A percentile compares a stretch with the other conserved stretches of the same genome.
Conservation (phyloP, 2,797 vertebrate genomes). For the Poecilia gillii region DNA sequence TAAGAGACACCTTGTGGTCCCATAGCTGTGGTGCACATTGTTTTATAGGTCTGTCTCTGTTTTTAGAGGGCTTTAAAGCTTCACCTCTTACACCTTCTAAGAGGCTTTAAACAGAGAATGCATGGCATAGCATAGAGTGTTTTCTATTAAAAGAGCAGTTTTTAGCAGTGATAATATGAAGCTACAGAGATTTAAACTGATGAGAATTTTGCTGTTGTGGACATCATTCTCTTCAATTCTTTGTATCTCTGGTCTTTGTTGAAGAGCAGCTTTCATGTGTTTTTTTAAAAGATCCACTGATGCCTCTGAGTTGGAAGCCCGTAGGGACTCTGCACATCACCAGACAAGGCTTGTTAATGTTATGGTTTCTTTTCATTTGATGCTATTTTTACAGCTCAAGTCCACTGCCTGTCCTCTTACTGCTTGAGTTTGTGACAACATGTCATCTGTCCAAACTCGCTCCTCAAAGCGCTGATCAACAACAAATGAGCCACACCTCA, state of each 20-base stretch:
- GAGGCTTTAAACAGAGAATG: not conserved
- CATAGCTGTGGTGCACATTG: conserved; percentile 43
- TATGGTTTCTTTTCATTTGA: conserved; percentile 66
- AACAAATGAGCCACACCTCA: conserved; percentile 43
- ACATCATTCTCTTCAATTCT: conserved; percentile 16
- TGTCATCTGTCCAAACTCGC: conserved; percentile 52
- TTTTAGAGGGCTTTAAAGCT: not conserved
- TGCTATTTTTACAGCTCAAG: conserved; percentile 75
- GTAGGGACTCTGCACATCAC: conserved; percentile 58
- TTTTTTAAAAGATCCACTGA: conserved; percentile 37
- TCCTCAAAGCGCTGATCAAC: conserved; percentile 46
- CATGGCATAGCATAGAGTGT: not conserved
- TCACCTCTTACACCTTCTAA: not conserved
- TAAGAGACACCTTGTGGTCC: conserved; percentile 82
- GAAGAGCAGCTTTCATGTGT: conserved; percentile 55
- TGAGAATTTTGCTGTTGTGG: conserved; percentile 8
- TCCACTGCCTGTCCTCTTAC: conserved; percentile 52
- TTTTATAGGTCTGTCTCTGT: not conserved
- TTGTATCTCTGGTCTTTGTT: conserved; percentile 33
- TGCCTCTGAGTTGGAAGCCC: conserved; percentile 42
- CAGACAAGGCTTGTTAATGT: conserved; percentile 73
- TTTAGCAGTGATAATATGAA: not conserved
- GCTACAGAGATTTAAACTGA: not conserved
- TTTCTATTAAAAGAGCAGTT: not conserved
- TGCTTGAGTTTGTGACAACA: conserved; percentile 58